These are phyloP conservation scores for Epinephelus fuscoguttatus DNA, from an alignment of 2,113 vertebrate species.

Conservation along the genomic window DNA sequence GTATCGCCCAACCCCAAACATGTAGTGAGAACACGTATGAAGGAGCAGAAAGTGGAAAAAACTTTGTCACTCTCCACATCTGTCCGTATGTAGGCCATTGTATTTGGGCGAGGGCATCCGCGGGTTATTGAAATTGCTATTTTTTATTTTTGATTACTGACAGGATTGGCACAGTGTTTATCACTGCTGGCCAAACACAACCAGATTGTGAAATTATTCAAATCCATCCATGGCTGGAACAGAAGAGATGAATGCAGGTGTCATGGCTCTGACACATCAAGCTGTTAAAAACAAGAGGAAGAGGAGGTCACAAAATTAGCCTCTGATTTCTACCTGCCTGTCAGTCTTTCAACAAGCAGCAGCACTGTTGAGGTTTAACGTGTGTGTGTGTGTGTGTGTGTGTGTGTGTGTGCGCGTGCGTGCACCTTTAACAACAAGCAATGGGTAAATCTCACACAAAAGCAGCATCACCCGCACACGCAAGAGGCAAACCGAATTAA, in stretches of 20 bases:
- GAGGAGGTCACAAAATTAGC: constrained; percentile 18
- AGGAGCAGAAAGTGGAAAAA: background rate
- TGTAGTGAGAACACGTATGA: background rate
- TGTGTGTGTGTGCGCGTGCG: too few species aligned
- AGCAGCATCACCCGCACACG: constrained; percentile 1
- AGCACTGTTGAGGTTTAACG: background rate
- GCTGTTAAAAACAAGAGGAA: constrained; percentile 11
- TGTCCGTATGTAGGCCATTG: background rate
- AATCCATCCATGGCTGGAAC: constrained; percentile 22
- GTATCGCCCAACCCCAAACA: background rate
- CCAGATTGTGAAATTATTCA: constrained; percentile 61
- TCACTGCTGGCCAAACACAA: constrained; percentile 37
- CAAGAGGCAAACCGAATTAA: constrained; percentile 19
- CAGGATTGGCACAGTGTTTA: constrained; percentile 56
- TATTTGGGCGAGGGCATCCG: background rate
- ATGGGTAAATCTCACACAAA: constrained; percentile 4
- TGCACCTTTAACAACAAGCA: background rate
- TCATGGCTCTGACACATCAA: constrained; percentile 1
- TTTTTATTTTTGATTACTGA: constrained; percentile 18
- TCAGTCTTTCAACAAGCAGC: background rate
- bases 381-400: too few species aligned
- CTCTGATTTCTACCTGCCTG: constrained; percentile 1
- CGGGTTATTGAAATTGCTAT: constrained; percentile 8
- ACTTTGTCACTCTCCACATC: background rate
- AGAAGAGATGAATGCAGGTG: background rate